A percentile compares a stretch with the other conserved stretches of the same genome.
Evolutionary conservation across 2,113 vertebrate genomes (phyloP).

Genomic region (Diadophis punctatus): DNA sequence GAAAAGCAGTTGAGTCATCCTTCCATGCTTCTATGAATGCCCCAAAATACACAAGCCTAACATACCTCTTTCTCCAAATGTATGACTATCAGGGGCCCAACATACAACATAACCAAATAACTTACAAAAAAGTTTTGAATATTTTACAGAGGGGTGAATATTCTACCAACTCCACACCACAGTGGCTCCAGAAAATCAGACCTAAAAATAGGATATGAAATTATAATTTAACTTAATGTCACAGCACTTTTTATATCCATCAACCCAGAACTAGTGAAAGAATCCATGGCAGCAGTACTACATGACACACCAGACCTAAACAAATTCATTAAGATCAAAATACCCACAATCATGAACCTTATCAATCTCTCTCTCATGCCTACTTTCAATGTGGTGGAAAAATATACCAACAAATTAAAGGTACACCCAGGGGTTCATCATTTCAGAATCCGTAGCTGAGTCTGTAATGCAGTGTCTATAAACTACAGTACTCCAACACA

Average conservation of each 20-base stretch:
- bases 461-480: background rate
- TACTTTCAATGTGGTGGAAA: background rate
- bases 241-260: background rate
- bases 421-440: background rate
- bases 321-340: background rate
- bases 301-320: background rate
- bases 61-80: no score
- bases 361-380: background rate
- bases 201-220: no score
- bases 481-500: background rate
- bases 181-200: no score
- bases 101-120: no score
- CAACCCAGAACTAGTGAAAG: background rate
- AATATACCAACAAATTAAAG: background rate
- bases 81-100: no score
- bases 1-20: no score
- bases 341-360: background rate
- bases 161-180: no score
- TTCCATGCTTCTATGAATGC: no score
- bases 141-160: no score
- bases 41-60: no score
- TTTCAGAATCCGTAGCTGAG: background rate
- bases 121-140: no score
- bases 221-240: background rate
- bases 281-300: background rate